A percentile compares a stretch with the other conserved stretches of the same genome.
Evolutionary conservation across 2,888 invertebrate genomes (phyloP).

Genomic region (Desoria tigrina): DNA sequence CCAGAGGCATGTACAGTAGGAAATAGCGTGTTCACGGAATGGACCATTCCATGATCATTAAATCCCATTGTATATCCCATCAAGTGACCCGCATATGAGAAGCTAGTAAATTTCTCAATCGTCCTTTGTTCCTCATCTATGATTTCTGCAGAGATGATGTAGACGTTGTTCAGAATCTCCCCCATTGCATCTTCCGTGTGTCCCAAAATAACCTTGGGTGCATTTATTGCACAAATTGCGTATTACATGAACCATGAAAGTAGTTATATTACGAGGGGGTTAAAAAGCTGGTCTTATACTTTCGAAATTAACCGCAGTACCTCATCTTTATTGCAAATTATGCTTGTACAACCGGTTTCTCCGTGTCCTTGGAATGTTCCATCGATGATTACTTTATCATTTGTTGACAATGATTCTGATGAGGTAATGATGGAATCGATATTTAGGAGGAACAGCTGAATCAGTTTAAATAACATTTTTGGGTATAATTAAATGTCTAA

Average conservation of each 20-base stretch:
- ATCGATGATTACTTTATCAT: slow-evolving; percentile 6
- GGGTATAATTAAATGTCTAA: background rate
- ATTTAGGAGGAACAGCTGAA: slow-evolving; percentile 78
- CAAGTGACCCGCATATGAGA: slow-evolving; percentile 83
- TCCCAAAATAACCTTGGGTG: slow-evolving; percentile 67
- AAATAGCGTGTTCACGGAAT: slow-evolving; percentile 79
- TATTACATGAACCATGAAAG: background rate
- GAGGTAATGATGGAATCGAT: slow-evolving; percentile 72
- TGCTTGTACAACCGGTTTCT: slow-evolving; percentile 75
- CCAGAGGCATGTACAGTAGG: slow-evolving; percentile 70
- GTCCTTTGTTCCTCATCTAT: slow-evolving; percentile 21
- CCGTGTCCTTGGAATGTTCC: slow-evolving; percentile 19
- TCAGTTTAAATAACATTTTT: slow-evolving; percentile 50
- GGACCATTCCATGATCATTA: slow-evolving; percentile 79
- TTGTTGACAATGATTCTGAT: slow-evolving; percentile 59
- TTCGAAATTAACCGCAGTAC: slow-evolving; percentile 18
- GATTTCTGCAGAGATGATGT: slow-evolving; percentile 63
- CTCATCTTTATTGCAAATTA: slow-evolving; percentile 65
- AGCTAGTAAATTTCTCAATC: slow-evolving; percentile 73
- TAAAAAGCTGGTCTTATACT: background rate
- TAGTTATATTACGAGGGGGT: no score
- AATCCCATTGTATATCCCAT: slow-evolving; percentile 89
- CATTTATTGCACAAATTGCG: background rate
- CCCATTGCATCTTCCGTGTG: slow-evolving; percentile 83
- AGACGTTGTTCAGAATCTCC: slow-evolving; percentile 77